Evolutionary conservation across 2,888 invertebrate species (phyloP), one percentile per base, ranked within the genome.

Genomic region (Drosophila prolongata): DNA sequence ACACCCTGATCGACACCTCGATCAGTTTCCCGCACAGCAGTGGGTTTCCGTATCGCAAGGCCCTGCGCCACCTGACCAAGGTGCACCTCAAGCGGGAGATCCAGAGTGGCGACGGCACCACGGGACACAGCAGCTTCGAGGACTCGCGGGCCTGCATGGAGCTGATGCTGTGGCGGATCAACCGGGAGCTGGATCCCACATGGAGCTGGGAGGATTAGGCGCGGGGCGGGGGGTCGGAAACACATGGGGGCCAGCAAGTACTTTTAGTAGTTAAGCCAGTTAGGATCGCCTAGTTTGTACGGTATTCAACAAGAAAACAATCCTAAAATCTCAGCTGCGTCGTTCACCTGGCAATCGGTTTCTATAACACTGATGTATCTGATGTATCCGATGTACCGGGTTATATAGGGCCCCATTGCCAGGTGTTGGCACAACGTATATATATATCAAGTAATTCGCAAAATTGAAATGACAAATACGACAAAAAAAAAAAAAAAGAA

Each of bases 91-190:
- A 95, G 53, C 95, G 95, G 72, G 95, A 95, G 71, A 98, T 99
- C 64, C 99, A 99, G 91, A 93, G 93, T 10, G 93, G 93, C 81
- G 93, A 93, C 34, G 93, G 93, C 80, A 92, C 93, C 40, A 79
- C 78, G 5, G 96, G 98, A 6, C 99, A 99, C 93, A 97, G 98
- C 92, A 97, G 98, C 75, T 94, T 95, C 65, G 99, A 99, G 92
- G 99, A 99, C 92, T 98, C 99, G 1, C 94, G 95, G 40, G 95
- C 97, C 11, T 97, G 97, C 79, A 94, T 99, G 93, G 97, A 99
- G 89, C 93, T 99, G 54, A 97, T 98, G 94, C 93, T 98, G 60
- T 95, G 95, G 93, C 95, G 95, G 91, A 93, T 97, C 27, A 94
- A 94, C 64, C 93, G 66, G 1, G 88, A 86, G 9, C 68, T 86